Evolutionary conservation across 1,140 invertebrate species (phyloP), one percentile per base, ranked within the genome.

Genomic region (Asobara japonica): DNA sequence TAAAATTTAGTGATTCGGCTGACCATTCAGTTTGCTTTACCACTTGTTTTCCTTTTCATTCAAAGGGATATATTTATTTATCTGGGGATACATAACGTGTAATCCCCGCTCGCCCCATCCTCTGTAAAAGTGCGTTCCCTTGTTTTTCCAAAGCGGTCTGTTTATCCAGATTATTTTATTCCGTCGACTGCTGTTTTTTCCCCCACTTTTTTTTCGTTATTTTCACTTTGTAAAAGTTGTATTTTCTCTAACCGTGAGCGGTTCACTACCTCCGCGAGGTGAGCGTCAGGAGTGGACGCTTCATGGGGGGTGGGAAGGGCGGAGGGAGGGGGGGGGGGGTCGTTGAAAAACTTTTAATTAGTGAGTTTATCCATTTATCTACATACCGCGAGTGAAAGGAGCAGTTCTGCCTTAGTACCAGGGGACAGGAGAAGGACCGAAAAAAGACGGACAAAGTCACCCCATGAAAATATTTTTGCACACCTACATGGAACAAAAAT

Each of bases 301-400:
- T 27, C 5, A 22, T 2, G 4, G 51, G 22, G 16, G 18, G 22
- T 27, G 13, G 22, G 51, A 56, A 45, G 41, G n/a, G 1, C 41
- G 13, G 25, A 7, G 3, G 51, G 25, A 22, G 22, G 20, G 22
- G 4, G 3, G 51, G 25, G 20, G 6, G 60, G n/a, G 29, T 62
- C 60, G 10, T 29, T 29, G 27, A 62, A 75, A 77, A 84, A 84
- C 77, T 84, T 84, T 83, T 85, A 84, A 85, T 85, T 84, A 83
- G 80, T 76, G 75, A 81, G 77, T 80, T 84, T 83, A 82, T 83
- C 77, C 78, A 80, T 83, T 82, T 82, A 80, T 82, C 76, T 78
- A 72, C 67, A 74, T 76, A 72, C 74, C 72, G 67, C 41, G 62
- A 56, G 10, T 77, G 67, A 79, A 82, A 79, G 74, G 76, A 79